Evolutionary conservation across 2,797 vertebrate genomes (phyloP), one percentile per base, ranked within the genome.

Genomic region (Micropoecilia bifurca): DNA sequence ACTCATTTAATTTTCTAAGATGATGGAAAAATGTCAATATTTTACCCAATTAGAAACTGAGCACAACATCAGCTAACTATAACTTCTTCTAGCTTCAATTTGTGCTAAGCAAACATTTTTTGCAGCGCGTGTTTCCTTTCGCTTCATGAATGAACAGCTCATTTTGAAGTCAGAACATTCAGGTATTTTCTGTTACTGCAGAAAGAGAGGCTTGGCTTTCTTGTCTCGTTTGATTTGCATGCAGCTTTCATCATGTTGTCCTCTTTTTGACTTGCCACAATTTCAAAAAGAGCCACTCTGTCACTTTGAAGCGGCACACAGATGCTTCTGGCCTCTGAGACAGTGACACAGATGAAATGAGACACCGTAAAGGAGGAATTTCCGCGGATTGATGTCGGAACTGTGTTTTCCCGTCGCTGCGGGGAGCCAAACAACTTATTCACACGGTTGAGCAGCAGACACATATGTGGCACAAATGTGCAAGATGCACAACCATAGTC

Each of bases 271-370:
- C 85, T 78, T 39, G 75, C 82, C 78, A 72, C 80, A 12, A 71
- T 84, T 88, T 93, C 79, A 91, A 91, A 92, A 80, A 80, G 57
- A 61, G 71, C 45, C 75, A 10, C 61, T 88, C 71, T 39, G 74
- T 71, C 77, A 30, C 87, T 88, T 71, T 90, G 83, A 89, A 71
- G 83, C 39, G 74, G 83, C 6, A 50, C 36, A 2, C 90, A 85
- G 86, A 77, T 73, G 82, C 10, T 71, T 73, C 77, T 73, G 80
- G 82, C 79, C 84, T 79, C 33, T n/a, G 79, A 57, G 80, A 79
- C 84, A 83, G 80, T 45, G 16, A 83, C 61, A 66, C 39, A 72
- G 66, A 85, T 71, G 50, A 82, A 80, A 85, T 47, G 76, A 81
- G 72, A 81, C 74, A 53, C 47, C 47, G 66, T 6, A 61, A 76